These are phyloP conservation scores for Andrena fulva DNA, from an alignment of 2,888 invertebrate species.

Conservation along the genomic window DNA sequence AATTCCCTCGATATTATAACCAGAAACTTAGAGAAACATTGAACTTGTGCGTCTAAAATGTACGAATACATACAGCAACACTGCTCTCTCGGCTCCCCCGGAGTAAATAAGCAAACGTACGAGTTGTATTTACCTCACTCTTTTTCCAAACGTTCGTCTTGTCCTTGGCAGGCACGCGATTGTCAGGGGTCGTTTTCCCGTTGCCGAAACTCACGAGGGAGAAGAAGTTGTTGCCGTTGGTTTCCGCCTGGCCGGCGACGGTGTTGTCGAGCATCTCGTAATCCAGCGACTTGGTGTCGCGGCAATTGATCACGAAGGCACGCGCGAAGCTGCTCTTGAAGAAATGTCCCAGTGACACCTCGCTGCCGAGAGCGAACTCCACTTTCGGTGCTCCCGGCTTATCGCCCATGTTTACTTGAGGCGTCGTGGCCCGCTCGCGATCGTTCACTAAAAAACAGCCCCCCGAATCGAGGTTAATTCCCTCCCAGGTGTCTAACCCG, in stretches of 20 bases:
- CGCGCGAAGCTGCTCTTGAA: constrained; percentile 87
- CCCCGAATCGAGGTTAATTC: constrained; percentile 18
- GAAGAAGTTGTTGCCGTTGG: constrained; percentile 71
- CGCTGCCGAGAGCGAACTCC: constrained; percentile 80
- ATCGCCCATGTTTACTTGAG: constrained; percentile 67
- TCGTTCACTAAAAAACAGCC: background rate
- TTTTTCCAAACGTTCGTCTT: constrained; percentile 20
- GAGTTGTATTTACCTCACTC: constrained; percentile 26
- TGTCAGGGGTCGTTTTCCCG: background rate
- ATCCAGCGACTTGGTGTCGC: constrained; percentile 84
- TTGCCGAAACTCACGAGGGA: constrained; percentile 74
- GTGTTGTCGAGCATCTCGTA: constrained; percentile 77
- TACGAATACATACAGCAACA: too few species aligned
- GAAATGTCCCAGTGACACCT: constrained; percentile 84
- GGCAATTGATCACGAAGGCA: constrained; percentile 83
- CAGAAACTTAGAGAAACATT: too few species aligned
- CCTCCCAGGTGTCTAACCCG: constrained; percentile 5
- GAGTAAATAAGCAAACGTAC: too few species aligned
- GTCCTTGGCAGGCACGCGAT: background rate
- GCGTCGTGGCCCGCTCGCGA: background rate
- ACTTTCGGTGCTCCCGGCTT: constrained; percentile 74
- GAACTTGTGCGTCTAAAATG: too few species aligned
- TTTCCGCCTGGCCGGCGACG: constrained; percentile 63
- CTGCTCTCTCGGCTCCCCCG: too few species aligned
- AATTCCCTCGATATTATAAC: too few species aligned